Conservation (phyloP, 30 jellyfish, hydroid and myxozoan species). For the Aurelia sp. region DNA sequence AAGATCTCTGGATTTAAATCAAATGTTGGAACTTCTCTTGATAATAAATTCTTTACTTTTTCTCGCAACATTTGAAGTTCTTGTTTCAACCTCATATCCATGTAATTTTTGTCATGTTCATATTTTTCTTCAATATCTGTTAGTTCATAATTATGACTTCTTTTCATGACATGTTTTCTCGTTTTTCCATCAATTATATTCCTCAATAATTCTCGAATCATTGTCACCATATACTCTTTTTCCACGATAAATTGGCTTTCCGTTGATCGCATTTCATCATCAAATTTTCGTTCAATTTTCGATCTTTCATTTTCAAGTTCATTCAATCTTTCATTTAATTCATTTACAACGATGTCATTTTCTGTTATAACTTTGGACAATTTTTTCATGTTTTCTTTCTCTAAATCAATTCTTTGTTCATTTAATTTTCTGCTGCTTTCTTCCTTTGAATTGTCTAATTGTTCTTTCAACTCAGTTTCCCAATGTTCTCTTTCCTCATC, state of each 20-base stretch:
- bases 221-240: constrained; percentile 57
- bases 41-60: constrained; percentile 35
- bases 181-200: constrained; percentile 60
- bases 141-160: constrained; percentile 50
- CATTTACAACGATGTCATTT: constrained; percentile 49
- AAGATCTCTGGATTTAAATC: no score
- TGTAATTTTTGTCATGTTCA: constrained; percentile 40
- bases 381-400: constrained; percentile 58
- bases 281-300: constrained; percentile 44
- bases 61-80: constrained; percentile 48
- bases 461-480: constrained; percentile 83
- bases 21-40: background rate
- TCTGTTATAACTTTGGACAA: constrained; percentile 49
- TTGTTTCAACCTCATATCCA: constrained; percentile 44
- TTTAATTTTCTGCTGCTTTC: constrained; percentile 69
- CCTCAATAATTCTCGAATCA: constrained; percentile 75
- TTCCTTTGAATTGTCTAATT: constrained; percentile 51
- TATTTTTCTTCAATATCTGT: constrained; percentile 50
- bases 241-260: constrained; percentile 63
- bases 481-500: constrained; percentile 91
- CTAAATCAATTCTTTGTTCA: constrained; percentile 87
- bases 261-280: constrained; percentile 31
- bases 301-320: constrained; percentile 51
- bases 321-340: constrained; percentile 38
- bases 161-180: constrained; percentile 42